These are phyloP conservation scores for Zelleria hepariella DNA, from an alignment of 2,888 invertebrate genomes.

Conservation along the genomic window DNA sequence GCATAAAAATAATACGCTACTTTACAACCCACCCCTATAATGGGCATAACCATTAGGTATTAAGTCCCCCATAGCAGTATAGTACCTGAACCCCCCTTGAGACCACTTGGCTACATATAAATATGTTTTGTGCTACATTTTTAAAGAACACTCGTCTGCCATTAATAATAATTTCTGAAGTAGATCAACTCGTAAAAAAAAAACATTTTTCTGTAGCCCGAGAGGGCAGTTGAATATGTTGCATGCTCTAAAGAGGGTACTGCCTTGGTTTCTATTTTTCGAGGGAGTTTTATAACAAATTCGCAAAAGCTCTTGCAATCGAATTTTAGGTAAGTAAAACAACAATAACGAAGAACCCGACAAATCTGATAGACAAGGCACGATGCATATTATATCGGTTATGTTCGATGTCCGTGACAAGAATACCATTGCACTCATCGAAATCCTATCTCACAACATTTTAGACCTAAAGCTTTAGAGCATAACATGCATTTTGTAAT, in stretches of 20 bases:
- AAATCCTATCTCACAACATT: neutral
- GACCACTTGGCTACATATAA: constrained; percentile 17
- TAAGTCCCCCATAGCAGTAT: constrained; percentile 22
- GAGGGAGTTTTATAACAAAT: neutral
- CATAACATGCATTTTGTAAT: neutral
- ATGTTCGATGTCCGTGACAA: neutral
- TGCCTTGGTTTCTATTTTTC: neutral
- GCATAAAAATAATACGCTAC: constrained; percentile 19
- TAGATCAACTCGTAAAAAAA: constrained; percentile 43
- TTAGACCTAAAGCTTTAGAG: neutral
- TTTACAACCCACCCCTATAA: constrained; percentile 29
- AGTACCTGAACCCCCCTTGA: constrained; percentile 12
- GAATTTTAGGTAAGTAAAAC: neutral
- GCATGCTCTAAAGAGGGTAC: constrained; percentile 32
- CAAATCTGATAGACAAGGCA: neutral
- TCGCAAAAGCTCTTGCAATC: too few species aligned
- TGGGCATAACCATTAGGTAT: constrained; percentile 26
- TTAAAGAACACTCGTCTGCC: constrained; percentile 26
- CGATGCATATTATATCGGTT: neutral
- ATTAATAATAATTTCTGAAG: constrained; percentile 37
- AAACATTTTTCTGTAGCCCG: constrained; percentile 47
- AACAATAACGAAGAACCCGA: neutral
- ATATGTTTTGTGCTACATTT: constrained; percentile 19
- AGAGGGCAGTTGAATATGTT: constrained; percentile 44
- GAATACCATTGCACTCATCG: neutral